These are phyloP conservation scores for Nyctalus aviator DNA, from an alignment of 2,797 vertebrate species.

Conservation along the genomic window DNA sequence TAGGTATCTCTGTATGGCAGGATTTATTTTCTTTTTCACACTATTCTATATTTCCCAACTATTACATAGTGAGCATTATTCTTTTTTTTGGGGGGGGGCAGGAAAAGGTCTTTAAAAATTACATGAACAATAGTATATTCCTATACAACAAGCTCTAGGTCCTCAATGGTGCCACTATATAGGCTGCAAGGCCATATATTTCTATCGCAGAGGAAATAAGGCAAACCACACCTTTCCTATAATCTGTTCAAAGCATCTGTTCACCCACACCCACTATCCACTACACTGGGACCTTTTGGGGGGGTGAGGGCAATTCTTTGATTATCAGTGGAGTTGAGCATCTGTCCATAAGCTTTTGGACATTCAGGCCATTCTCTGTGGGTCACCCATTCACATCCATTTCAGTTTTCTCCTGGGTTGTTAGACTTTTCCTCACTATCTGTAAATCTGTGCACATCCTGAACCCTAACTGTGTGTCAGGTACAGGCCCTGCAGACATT, in stretches of 20 bases:
- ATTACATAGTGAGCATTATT: background rate
- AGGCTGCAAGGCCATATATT: background rate
- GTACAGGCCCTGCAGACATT: background rate
- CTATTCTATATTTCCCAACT: background rate
- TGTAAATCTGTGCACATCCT: background rate
- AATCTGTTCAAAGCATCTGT: background rate
- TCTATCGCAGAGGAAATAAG: background rate
- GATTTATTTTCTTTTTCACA: slow-evolving; percentile 12
- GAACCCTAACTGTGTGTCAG: background rate
- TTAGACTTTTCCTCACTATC: background rate
- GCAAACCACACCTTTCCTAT: background rate
- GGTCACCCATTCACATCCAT: background rate
- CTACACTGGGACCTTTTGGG: background rate
- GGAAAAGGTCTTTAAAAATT: slow-evolving; percentile 29
- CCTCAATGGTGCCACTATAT: background rate
- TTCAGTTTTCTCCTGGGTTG: background rate
- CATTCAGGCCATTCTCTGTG: background rate
- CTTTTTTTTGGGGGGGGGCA: background rate
- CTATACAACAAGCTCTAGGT: background rate
- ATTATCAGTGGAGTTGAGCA: background rate
- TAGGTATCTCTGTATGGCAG: background rate
- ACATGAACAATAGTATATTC: background rate
- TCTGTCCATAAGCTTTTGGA: background rate
- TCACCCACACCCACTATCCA: background rate
- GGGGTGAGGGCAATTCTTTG: background rate